Evolutionary conservation across 2,113 vertebrate species (phyloP).

Genomic region (Perca schrenkii): DNA sequence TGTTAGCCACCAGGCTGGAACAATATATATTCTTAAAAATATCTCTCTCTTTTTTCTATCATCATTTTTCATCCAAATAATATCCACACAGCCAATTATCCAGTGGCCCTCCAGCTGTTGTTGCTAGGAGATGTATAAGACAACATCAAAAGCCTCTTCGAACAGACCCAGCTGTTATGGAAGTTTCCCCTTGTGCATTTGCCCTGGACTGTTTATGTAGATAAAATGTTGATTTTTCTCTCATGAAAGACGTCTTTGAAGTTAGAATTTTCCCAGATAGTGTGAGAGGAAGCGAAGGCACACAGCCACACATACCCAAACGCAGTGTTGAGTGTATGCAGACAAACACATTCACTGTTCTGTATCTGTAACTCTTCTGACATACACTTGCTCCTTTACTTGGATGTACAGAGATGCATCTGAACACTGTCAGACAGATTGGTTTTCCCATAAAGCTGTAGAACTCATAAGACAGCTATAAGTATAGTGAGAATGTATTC

Average conservation of each 20-base stretch:
- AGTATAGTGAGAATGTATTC: too few relatives aligned
- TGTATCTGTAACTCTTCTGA: neutral
- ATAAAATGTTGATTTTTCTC: constrained; percentile 34
- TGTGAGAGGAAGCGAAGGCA: neutral
- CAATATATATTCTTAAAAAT: neutral
- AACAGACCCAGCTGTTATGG: constrained; percentile 37
- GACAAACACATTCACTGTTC: neutral
- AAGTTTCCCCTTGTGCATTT: constrained; percentile 21
- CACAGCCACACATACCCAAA: neutral
- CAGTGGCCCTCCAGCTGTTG: constrained; percentile 2
- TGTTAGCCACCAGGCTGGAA: neutral
- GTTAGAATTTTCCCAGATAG: constrained; percentile 2
- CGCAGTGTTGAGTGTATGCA: neutral
- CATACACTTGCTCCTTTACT: neutral
- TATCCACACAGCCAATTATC: constrained; percentile 10
- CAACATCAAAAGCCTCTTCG: constrained; percentile 56
- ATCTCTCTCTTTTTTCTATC: neutral
- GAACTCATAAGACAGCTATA: neutral
- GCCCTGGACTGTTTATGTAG: constrained; percentile 32
- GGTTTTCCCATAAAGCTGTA: neutral
- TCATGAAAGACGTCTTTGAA: constrained; percentile 62
- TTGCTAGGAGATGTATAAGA: constrained; percentile 27
- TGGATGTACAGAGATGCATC: neutral
- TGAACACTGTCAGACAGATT: neutral
- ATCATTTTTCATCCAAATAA: neutral